Evolutionary conservation across 2,797 vertebrate species (phyloP), one percentile per base, ranked within the genome.

Genomic region (Dryobates pubescens): DNA sequence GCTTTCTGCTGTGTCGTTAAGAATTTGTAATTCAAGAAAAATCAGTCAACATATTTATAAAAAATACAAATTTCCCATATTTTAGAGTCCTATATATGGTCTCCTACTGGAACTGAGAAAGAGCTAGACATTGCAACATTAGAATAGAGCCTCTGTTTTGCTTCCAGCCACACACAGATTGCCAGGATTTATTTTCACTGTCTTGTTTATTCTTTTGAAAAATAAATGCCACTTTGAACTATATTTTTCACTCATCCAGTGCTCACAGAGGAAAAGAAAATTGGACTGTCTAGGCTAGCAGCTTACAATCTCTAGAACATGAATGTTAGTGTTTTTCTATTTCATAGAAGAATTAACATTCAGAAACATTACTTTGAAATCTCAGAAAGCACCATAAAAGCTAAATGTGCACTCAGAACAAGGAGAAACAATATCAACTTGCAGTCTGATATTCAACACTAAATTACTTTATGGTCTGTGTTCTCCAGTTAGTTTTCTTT

Each of bases 401-500:
- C 72, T 74, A 92, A 86, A 65, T 64, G 62, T 54, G 29, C 36
- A 36, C 58, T 65, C 23, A 49, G 81, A 95, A 77, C 14, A 74
- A 64, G 38, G 17, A 74, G 8, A 92, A 96, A 77, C 11, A 77
- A 57, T 24, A 90, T 53, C 30, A 91, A 23, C 24, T 64, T 69
- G 12, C 38, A 75, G 47, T 57, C 43, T 90, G 76, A 77, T 34
- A 72, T 80, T 90, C 56, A 69, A 4, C 19, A 49, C 11, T 59
- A 82, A 80, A 85, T 89, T 85, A 63, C 7, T 65, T 82, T 59
- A 82, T 45, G 15, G 29, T 72, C 41, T 89, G 2, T 80, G 53
- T n/a, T 85, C 14, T 90, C 38, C 34, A 56, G 23, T 67, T 91
- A 67, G 54, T 93, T 93, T 90, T 59, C 56, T 89, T 89, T 79